A percentile compares a stretch with the other conserved stretches of the same genome.
These are phyloP conservation scores for Fulmarus glacialis DNA, from an alignment of 2,113 vertebrate species.

Conservation along the genomic window DNA sequence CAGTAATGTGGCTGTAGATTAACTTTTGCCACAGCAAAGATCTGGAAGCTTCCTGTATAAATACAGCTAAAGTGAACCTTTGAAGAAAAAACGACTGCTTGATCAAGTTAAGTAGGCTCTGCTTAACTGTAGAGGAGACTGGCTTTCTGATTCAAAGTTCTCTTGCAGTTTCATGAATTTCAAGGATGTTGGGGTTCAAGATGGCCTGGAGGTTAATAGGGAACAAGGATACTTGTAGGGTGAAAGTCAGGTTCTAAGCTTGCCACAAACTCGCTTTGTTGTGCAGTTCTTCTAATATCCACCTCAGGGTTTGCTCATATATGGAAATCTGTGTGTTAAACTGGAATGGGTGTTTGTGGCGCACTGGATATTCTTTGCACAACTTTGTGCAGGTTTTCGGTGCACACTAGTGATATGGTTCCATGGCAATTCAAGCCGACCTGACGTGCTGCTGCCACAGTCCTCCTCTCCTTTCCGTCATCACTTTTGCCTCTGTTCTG, in stretches of 20 bases:
- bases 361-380: accelerated
- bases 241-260: constrained; percentile 1
- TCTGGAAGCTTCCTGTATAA: constrained; percentile 37
- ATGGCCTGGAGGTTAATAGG: not conserved
- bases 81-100: not conserved
- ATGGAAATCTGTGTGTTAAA: not conserved
- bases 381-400: not conserved
- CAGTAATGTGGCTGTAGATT: constrained; percentile 27
- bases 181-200: not conserved
- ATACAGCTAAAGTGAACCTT: not conserved
- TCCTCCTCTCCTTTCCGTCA: not conserved
- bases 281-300: not conserved
- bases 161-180: not conserved
- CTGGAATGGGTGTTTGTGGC: not conserved
- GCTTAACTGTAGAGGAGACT: not conserved
- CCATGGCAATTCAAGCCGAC: not conserved
- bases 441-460: not conserved
- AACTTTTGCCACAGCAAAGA: not conserved
- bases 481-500: not conserved
- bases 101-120: not conserved
- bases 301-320: not conserved
- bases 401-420: accelerated
- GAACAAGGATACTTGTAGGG: not conserved
- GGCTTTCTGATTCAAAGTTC: not conserved
- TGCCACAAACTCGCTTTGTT: not conserved